Conservation (phyloP, 2,888 invertebrate genomes). For the Hypena proboscidalis region DNA sequence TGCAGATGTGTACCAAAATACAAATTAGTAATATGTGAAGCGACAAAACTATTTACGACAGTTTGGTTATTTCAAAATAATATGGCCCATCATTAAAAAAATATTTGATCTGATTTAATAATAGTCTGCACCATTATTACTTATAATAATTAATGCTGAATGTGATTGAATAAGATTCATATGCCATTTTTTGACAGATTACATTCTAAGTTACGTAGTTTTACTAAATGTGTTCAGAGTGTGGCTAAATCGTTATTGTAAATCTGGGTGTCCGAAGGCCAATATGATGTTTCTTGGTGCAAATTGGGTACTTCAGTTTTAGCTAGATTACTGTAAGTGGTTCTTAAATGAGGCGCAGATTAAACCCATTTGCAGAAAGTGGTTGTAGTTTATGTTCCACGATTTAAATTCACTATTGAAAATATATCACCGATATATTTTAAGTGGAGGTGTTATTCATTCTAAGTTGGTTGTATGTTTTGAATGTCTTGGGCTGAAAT, state of each 20-base stretch:
- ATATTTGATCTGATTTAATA: too few relatives aligned
- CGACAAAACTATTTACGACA: too few relatives aligned
- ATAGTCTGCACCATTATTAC: too few relatives aligned
- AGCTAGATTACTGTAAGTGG: slow-evolving; percentile 20
- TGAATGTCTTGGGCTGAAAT: background rate
- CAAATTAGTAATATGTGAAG: too few relatives aligned
- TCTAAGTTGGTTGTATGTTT: background rate
- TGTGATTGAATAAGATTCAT: too few relatives aligned
- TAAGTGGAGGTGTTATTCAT: background rate
- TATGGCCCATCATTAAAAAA: too few relatives aligned
- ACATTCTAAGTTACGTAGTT: too few relatives aligned
- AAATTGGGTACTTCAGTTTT: slow-evolving; percentile 39
- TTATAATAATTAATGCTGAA: too few relatives aligned
- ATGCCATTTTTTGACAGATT: too few relatives aligned
- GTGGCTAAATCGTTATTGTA: slow-evolving; percentile 47
- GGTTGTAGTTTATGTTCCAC: slow-evolving; percentile 1
- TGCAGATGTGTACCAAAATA: too few relatives aligned
- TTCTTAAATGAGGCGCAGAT: slow-evolving; percentile 25
- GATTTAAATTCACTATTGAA: slow-evolving; percentile 1
- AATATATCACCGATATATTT: slow-evolving; percentile 2
- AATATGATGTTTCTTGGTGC: slow-evolving; percentile 39
- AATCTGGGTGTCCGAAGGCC: slow-evolving; percentile 44
- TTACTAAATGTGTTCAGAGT: slow-evolving; percentile 42
- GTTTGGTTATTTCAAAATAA: too few relatives aligned
- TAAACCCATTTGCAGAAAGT: slow-evolving; percentile 6